Conservation (phyloP, 1,140 invertebrate species). For the Akabosia matsudoensis region DNA sequence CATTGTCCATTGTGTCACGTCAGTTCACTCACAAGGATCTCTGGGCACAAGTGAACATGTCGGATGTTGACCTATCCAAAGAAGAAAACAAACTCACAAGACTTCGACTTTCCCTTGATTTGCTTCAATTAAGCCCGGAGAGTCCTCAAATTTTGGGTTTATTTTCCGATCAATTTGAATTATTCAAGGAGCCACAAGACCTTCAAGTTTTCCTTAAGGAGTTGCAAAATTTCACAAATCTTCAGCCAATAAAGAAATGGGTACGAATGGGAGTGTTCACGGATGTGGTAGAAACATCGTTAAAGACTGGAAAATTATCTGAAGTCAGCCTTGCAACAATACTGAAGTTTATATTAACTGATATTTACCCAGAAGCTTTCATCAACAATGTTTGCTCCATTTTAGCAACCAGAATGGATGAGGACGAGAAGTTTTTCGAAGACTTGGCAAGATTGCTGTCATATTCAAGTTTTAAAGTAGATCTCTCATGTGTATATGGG, state of each 20-base stretch:
- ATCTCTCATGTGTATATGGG: constrained; percentile 17
- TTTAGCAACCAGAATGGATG: neutral
- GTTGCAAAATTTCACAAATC: neutral
- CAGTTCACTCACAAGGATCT: neutral
- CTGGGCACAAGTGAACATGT: neutral
- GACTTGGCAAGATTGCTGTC: neutral
- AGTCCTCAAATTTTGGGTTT: neutral
- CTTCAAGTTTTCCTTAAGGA: constrained; percentile 1
- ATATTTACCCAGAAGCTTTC: neutral
- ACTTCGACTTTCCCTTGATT: constrained; percentile 4
- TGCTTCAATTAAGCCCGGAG: neutral
- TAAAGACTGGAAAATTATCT: neutral
- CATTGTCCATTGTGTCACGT: neutral
- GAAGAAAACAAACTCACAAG: neutral
- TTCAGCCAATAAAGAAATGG: constrained; percentile 20
- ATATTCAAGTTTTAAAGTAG: constrained; percentile 17
- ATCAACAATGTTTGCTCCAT: neutral
- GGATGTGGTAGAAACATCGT: neutral
- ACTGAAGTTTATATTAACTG: constrained; percentile 4
- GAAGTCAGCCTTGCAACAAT: neutral
- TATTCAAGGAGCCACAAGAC: neutral
- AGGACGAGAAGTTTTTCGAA: constrained; percentile 7
- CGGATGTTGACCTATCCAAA: neutral
- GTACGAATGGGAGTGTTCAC: constrained; percentile 1
- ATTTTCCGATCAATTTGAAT: constrained; percentile 23